Base-by-base conservation (phyloP, 1,140 invertebrate genomes). In the Trypoxylus dichotomus region DNA sequence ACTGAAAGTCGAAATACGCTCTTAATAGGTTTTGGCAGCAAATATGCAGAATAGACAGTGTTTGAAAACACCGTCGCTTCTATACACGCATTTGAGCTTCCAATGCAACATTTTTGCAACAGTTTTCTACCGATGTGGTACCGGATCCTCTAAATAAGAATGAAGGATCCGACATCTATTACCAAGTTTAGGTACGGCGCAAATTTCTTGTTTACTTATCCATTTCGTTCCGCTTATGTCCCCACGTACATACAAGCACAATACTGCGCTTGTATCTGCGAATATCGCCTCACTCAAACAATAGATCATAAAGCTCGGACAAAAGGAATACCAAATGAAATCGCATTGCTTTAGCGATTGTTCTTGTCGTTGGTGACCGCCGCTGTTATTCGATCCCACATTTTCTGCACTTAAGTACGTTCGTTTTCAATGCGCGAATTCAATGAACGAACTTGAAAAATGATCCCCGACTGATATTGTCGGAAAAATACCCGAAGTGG, bases 391-490 rank as follows among this genome's bases (percentile, higher is more conserved):
- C 60, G 60, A 63, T 19, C 60, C 13, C 24, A 37, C 10, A 37
- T 37, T 37, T 37, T 63, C 13, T 27, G 60, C 21, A 21, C 19
- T 10, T 19, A 8, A 37, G 32, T 42, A 42, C 43, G 11, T 63
- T 63, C 60, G 19, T 24, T 63, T 63, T 63, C 60, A 63, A 19
- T 19, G 60, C 60, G 24, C 60, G 19, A 63, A 63, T 63, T 63
- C 60, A 63, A 19, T 63, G 60, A 63, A 63, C 24, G 60, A 63
- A 63, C 60, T 63, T 63, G 60, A 24, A 63, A 63, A n/a, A 19
- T n/a, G 58, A 63, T 27, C 58, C 19, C 19, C 8, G 5, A 5
- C 6, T 19, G 60, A 11, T 63, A 19, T 19, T 13, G 13, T 3
- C n/a, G 25, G 21, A 25, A 13, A 63, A 19, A 63, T n/a, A 6